These are phyloP conservation scores for Brachionus rubens DNA, from an alignment of 1,140 invertebrate species.

Conservation along the genomic window DNA sequence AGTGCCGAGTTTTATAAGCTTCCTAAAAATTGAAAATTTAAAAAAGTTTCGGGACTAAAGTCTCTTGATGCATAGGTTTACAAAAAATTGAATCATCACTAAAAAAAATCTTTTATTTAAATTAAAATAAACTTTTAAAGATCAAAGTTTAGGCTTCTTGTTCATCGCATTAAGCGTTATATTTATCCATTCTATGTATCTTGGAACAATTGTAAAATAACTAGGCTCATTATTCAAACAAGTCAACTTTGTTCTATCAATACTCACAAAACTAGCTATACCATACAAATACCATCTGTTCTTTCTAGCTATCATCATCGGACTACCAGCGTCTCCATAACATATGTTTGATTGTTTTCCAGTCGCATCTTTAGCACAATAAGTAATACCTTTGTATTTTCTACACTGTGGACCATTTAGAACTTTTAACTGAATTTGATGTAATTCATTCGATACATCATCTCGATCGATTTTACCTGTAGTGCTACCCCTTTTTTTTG, in stretches of 20 bases:
- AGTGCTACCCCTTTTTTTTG: slow-evolving; percentile 20
- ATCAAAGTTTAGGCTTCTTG: background rate
- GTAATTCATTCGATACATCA: background rate
- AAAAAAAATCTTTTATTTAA: no score
- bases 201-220: slow-evolving; percentile 21
- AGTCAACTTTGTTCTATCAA: background rate
- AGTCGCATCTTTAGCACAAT: background rate
- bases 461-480: background rate
- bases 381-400: background rate
- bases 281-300: slow-evolving; percentile 23
- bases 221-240: background rate
- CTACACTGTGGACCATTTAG: background rate
- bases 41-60: no score
- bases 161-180: background rate
- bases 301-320: background rate
- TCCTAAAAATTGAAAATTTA: no score
- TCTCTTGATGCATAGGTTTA: no score
- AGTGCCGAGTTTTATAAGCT: no score
- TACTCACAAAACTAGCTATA: slow-evolving; percentile 4
- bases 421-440: background rate
- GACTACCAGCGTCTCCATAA: slow-evolving; percentile 11
- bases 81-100: no score
- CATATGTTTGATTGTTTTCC: slow-evolving; percentile 21
- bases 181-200: slow-evolving; percentile 4
- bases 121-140: no score